A percentile compares a stretch with the other conserved stretches of the same genome.
These are phyloP conservation scores for Oreochromis niloticus DNA, from an alignment of 2,113 vertebrate species.

Conservation along the genomic window DNA sequence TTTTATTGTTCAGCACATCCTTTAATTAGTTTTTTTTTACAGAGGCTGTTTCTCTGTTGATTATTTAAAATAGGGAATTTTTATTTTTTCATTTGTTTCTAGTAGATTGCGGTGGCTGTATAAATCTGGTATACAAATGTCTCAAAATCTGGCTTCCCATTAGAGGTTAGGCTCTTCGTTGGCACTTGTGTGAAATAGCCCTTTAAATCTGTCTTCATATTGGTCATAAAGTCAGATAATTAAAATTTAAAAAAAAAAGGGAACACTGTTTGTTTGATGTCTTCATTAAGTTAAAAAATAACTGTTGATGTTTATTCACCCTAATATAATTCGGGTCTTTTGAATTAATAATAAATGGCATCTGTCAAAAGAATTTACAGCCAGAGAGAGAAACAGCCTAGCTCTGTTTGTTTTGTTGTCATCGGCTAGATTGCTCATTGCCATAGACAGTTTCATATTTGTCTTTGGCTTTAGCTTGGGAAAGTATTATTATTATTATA, in stretches of 20 bases:
- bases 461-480: background rate
- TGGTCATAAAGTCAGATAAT: background rate
- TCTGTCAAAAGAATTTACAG: background rate
- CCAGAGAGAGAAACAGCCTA: background rate
- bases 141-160: background rate
- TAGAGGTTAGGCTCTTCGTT: background rate
- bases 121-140: background rate
- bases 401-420: background rate
- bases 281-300: background rate
- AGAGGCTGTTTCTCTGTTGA: background rate
- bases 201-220: background rate
- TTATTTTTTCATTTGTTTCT: background rate
- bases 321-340: background rate
- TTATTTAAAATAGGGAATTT: background rate
- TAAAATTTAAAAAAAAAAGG: background rate
- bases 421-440: background rate
- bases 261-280: background rate
- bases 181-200: background rate
- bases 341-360: background rate
- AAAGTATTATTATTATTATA: background rate
- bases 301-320: background rate
- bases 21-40: background rate
- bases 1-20: background rate
- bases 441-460: background rate
- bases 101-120: background rate